These are phyloP conservation scores for Oligia fasciuncula DNA, from an alignment of 2,888 invertebrate species.

Conservation along the genomic window DNA sequence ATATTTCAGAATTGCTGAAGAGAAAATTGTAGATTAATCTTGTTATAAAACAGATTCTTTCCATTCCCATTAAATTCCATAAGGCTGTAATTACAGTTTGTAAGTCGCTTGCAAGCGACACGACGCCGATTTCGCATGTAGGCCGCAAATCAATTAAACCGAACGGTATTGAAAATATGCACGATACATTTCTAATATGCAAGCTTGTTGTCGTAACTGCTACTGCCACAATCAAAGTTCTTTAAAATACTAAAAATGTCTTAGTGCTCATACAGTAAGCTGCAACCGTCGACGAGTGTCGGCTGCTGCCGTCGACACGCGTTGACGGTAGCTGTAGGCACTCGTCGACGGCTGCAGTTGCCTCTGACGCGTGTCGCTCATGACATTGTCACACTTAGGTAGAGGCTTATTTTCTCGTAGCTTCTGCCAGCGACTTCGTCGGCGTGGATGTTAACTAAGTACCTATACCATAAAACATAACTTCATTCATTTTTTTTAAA, in stretches of 20 bases:
- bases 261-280: no score
- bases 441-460: no score
- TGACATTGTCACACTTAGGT: background rate
- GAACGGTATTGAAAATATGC: background rate
- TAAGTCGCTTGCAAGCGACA: no score
- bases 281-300: no score
- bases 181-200: background rate
- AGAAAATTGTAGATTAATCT: background rate
- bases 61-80: background rate
- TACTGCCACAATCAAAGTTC: background rate
- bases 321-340: no score
- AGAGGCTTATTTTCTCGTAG: background rate
- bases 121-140: background rate
- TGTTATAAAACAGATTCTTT: background rate
- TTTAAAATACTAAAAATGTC: background rate
- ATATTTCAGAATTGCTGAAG: background rate
- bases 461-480: background rate
- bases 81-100: background rate
- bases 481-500: no score
- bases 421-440: no score
- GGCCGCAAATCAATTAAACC: slow-evolving; percentile 5
- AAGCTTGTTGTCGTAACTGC: background rate
- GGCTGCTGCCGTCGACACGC: no score
- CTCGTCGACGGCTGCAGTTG: no score
- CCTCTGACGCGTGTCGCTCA: no score